Base-by-base conservation (phyloP, 2,113 vertebrate genomes). In the Electrona antarctica region DNA sequence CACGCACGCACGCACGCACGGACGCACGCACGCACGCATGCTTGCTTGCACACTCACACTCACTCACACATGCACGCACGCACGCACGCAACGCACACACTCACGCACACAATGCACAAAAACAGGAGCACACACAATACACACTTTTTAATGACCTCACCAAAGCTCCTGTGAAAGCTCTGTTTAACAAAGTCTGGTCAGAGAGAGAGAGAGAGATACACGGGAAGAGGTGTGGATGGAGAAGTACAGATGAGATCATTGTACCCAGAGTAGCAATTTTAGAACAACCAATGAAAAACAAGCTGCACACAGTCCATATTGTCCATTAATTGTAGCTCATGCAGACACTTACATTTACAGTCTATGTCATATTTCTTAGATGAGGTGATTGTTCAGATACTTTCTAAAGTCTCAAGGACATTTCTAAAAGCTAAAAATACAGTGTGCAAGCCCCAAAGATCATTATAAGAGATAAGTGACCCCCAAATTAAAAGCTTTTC, bases 171-270 rank as follows among this genome's bases (percentile, higher is more conserved):
- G 49, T 81, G 67, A 81, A 86, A 71, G 61, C 72, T 75, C n/a
- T 66, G 71, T 77, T 82, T 80, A 81, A 85, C 85, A 85, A 83
- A 57, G 56, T 79, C 64, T 84, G 1, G 33, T 41, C 33, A 41
- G 33, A 41, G 33, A 41, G 33, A 41, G 65, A 41, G 65, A 74
- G 71, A 80, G 71, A 80, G 71, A 82, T 55, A 76, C 67, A 41
- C 11, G 12, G 14, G 68, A 54, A 46, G 21, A 3, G 7, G 61
- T 51, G 50, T 29, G 15, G 57, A 47, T 47, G 54, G 60, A 58
- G 77, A 71, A 77, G 73, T 71, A 59, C 69, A 51, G 69, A 82
- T 79, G 52, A 69, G 50, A 79, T 87, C 74, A 84, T 84, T 85
- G 73, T 61, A 64, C 69, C 64, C 59, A 52, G 41, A 81, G 58